phyloP scores from a whole-genome alignment of 2,888 invertebrate species.

The Globia sparganii region DNA sequence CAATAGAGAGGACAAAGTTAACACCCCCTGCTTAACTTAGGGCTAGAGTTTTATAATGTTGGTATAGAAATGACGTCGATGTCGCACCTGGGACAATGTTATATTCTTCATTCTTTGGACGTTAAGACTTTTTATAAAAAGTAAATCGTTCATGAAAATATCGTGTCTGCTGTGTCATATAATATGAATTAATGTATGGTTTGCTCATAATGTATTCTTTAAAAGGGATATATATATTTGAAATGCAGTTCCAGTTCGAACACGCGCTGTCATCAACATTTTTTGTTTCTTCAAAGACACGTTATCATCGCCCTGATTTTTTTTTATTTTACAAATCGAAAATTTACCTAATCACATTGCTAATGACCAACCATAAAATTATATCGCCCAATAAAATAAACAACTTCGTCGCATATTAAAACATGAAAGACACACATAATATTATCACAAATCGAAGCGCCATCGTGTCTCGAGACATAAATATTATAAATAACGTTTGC shows the following conservation, averaged over 20 bases:
- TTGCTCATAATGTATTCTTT: neutral
- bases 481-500: slow-evolving; percentile 55
- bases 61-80: slow-evolving; percentile 36
- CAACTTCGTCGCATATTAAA: slow-evolving; percentile 30
- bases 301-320: neutral
- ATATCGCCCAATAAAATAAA: slow-evolving; percentile 32
- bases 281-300: slow-evolving; percentile 15
- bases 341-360: slow-evolving; percentile 24
- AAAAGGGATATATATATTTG: neutral
- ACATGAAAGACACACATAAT: slow-evolving; percentile 47
- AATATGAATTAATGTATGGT: neutral
- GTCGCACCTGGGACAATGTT: slow-evolving; percentile 51
- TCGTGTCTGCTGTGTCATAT: slow-evolving; percentile 25
- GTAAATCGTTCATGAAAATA: slow-evolving; percentile 40
- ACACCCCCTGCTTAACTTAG: slow-evolving; percentile 54
- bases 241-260: neutral
- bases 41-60: slow-evolving; percentile 51
- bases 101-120: slow-evolving; percentile 33
- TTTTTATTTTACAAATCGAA: slow-evolving; percentile 3
- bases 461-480: slow-evolving; percentile 47
- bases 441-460: slow-evolving; percentile 44
- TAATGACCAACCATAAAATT: slow-evolving; percentile 31
- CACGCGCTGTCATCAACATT: too few relatives aligned
- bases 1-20: slow-evolving; percentile 55
- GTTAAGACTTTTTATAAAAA: slow-evolving; percentile 15